A percentile compares a stretch with the other conserved stretches of the same genome.
Evolutionary conservation across 2,113 vertebrate species (phyloP).

Genomic region (Tonatia bakeri): DNA sequence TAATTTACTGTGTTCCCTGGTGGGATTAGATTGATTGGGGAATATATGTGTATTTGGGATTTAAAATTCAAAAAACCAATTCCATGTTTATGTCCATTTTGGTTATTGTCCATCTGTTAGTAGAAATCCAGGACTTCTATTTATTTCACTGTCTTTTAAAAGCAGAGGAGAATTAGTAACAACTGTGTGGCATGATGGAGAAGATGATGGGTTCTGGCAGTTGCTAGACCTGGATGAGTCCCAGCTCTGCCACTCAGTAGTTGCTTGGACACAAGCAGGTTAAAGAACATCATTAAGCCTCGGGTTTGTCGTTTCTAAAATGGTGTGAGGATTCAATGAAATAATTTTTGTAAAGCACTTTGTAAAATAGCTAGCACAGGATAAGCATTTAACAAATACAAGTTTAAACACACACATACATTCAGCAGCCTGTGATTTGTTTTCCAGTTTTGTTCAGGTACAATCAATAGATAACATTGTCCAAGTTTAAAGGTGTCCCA

Average conservation of each 20-base stretch:
- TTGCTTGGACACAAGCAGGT: background rate
- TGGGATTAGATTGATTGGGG: background rate
- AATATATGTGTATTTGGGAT: background rate
- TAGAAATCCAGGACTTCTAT: background rate
- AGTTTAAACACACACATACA: background rate
- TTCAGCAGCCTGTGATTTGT: background rate
- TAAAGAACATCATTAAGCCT: background rate
- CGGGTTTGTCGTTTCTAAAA: background rate
- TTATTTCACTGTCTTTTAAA: background rate
- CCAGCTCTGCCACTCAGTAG: background rate
- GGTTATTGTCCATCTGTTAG: background rate
- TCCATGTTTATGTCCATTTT: background rate
- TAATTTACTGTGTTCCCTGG: background rate
- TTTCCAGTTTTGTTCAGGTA: background rate
- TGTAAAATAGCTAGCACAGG: too few relatives aligned
- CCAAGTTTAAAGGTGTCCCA: background rate
- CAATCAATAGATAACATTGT: background rate
- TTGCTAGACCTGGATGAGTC: background rate
- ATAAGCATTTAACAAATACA: background rate
- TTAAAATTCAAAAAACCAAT: background rate
- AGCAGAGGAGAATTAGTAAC: background rate
- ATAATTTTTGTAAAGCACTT: too few relatives aligned
- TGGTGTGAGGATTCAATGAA: background rate
- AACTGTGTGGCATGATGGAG: background rate
- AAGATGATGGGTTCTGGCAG: background rate